phyloP scores from a whole-genome alignment of 1,140 invertebrate genomes.

The Drosophila kepulauana region DNA sequence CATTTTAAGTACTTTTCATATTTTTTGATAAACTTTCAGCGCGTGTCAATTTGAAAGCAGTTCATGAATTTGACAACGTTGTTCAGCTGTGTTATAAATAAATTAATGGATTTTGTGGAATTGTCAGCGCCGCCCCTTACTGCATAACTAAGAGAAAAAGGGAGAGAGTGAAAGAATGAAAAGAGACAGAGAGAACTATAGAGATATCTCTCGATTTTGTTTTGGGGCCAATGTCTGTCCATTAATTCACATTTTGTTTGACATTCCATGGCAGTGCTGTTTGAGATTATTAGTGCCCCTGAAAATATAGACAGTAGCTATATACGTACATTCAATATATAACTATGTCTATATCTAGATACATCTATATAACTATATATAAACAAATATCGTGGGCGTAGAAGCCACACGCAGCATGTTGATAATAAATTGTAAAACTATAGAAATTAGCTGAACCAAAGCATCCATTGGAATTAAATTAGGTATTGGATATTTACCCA shows the following conservation, averaged over 20 bases:
- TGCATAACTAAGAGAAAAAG: background rate
- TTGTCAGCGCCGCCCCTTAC: background rate
- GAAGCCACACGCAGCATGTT: constrained; percentile 56
- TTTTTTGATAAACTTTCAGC: constrained; percentile 26
- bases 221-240: constrained; percentile 48
- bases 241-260: constrained; percentile 65
- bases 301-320: constrained; percentile 38
- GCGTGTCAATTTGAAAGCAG: constrained; percentile 21
- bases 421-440: constrained; percentile 59
- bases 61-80: constrained; percentile 52
- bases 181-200: background rate
- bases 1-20: constrained; percentile 9
- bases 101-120: constrained; percentile 56
- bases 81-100: constrained; percentile 59
- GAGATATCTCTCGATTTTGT: constrained; percentile 53
- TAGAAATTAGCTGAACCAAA: constrained; percentile 27
- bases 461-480: constrained; percentile 2
- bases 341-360: constrained; percentile 18
- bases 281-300: constrained; percentile 43
- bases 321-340: constrained; percentile 14
- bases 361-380: constrained; percentile 15
- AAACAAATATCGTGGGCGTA: constrained; percentile 53
- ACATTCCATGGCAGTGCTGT: constrained; percentile 61
- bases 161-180: constrained; percentile 7
- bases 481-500: background rate